These are phyloP conservation scores for Drosophila ironensis DNA, from an alignment of 1,140 invertebrate species.

Conservation along the genomic window DNA sequence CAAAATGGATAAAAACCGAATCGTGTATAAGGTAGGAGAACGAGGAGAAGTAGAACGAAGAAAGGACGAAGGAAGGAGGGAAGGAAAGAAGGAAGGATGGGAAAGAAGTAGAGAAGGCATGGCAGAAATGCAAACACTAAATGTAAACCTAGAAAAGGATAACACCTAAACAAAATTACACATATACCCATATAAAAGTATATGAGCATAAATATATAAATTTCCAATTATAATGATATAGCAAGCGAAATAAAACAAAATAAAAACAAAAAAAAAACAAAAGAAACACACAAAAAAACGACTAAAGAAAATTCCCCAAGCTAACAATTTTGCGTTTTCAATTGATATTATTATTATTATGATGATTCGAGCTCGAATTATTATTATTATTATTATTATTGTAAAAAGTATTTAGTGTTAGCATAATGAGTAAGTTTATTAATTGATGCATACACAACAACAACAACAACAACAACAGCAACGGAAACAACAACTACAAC, in stretches of 20 bases:
- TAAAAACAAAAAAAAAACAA: slow-evolving; percentile 5
- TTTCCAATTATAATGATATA: slow-evolving; percentile 49
- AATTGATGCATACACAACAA: slow-evolving; percentile 39
- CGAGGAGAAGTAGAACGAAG: neutral
- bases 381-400: slow-evolving; percentile 70
- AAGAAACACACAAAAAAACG: neutral
- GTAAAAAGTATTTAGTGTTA: slow-evolving; percentile 80
- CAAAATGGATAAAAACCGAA: slow-evolving; percentile 32
- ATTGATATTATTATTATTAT: slow-evolving; percentile 51
- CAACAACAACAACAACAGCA: slow-evolving; percentile 28
- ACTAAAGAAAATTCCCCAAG: slow-evolving; percentile 16
- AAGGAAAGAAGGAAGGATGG: neutral
- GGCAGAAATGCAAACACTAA: slow-evolving; percentile 47
- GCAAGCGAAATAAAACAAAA: slow-evolving; percentile 16
- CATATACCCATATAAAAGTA: slow-evolving; percentile 16
- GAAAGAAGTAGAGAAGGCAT: neutral
- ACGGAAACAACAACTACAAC: slow-evolving; percentile 9
- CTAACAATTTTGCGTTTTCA: slow-evolving; percentile 58
- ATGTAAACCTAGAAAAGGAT: slow-evolving; percentile 71
- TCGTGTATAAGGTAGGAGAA: slow-evolving; percentile 5
- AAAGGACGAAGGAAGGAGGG: neutral
- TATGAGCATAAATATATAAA: slow-evolving; percentile 45
- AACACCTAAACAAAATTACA: slow-evolving; percentile 39
- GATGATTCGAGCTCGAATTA: slow-evolving; percentile 34
- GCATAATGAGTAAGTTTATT: slow-evolving; percentile 76